These are phyloP conservation scores for Gallirallus australis DNA, from an alignment of 2,797 vertebrate species.

Conservation along the genomic window DNA sequence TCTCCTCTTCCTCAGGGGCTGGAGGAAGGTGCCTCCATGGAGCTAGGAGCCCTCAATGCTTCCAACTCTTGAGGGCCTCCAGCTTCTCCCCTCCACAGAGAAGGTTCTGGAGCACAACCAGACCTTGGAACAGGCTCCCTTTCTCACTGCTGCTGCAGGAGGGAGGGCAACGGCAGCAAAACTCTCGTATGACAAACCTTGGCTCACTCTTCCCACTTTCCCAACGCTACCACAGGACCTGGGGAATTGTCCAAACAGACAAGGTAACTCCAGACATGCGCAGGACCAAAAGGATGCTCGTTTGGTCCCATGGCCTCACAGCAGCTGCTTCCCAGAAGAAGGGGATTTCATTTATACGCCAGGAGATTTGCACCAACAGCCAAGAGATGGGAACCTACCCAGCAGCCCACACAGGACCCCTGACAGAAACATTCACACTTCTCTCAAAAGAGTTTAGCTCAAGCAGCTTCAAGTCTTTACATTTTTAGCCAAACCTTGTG, in stretches of 20 bases:
- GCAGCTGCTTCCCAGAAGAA: not conserved
- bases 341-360: not conserved
- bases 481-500: not conserved
- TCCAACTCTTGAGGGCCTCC: not conserved
- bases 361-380: no score
- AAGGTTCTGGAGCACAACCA: not conserved
- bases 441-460: not conserved
- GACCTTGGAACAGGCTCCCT: not conserved
- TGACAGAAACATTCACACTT: not conserved
- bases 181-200: rapidly evolving
- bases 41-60: not conserved
- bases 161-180: not conserved
- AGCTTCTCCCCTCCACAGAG: not conserved
- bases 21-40: not conserved
- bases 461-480: not conserved
- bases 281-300: not conserved
- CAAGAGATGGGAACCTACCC: not conserved
- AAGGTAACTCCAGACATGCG: not conserved
- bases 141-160: not conserved
- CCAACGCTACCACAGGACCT: not conserved
- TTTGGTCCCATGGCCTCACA: rapidly evolving
- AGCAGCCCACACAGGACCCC: not conserved
- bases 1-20: not conserved
- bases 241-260: rapidly evolving
- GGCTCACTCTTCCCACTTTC: not conserved